A percentile compares a stretch with the other conserved stretches of the same genome.
Conservation (phyloP, 2,113 vertebrate species). For the Himantopus leucocephalus region DNA sequence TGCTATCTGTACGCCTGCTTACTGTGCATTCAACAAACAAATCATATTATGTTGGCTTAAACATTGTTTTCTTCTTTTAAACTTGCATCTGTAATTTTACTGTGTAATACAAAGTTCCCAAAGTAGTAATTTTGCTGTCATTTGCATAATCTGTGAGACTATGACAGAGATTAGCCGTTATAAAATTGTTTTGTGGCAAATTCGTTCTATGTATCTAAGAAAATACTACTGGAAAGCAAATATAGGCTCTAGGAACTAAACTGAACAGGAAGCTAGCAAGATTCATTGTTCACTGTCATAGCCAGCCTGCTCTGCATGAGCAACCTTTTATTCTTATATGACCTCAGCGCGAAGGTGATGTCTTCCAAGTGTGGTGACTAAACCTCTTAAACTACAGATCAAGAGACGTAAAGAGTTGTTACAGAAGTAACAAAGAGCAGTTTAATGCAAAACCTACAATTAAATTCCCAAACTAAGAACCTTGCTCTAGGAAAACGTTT, state of each 20-base stretch:
- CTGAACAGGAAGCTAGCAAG: background rate
- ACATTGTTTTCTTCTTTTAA: background rate
- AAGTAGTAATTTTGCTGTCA: background rate
- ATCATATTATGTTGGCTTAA: background rate
- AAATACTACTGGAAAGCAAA: background rate
- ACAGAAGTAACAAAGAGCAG: constrained; percentile 45
- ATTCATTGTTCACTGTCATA: constrained; percentile 42
- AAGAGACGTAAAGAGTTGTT: constrained; percentile 47
- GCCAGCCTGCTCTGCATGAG: constrained; percentile 55
- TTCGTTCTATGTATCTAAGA: background rate
- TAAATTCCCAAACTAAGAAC: constrained; percentile 60
- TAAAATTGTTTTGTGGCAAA: background rate
- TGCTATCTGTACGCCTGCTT: background rate
- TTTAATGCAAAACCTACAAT: constrained; percentile 62
- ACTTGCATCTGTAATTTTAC: background rate
- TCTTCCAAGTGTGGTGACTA: constrained; percentile 59
- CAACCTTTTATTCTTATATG: constrained; percentile 59
- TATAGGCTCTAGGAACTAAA: background rate
- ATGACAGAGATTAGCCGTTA: background rate
- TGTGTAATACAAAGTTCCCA: background rate
- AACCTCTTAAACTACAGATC: constrained; percentile 63
- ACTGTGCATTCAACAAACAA: background rate
- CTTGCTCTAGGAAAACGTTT: constrained; percentile 55
- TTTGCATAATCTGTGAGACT: background rate
- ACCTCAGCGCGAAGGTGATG: constrained; percentile 60